A percentile compares a stretch with the other conserved stretches of the same genome.
Evolutionary conservation across 1,140 invertebrate species (phyloP).

Genomic region (Pygmarrhopalites habei): DNA sequence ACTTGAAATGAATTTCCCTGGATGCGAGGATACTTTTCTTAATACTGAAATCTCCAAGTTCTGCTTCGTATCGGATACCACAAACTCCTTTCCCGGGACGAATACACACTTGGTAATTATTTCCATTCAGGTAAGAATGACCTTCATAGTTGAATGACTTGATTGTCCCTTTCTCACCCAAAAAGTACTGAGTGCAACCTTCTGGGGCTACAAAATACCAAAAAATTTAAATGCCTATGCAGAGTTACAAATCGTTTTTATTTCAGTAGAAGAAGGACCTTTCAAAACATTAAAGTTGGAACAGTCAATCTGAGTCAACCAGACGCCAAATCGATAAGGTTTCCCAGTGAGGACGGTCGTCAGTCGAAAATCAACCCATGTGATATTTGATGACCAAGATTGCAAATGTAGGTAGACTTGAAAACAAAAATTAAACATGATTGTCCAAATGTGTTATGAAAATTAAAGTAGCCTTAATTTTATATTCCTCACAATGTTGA

Average conservation of each 20-base stretch:
- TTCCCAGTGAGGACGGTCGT: constrained; percentile 20
- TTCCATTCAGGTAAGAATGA: constrained; percentile 37
- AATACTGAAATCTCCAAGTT: constrained; percentile 32
- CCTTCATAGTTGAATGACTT: constrained; percentile 42
- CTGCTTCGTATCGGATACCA: constrained; percentile 32
- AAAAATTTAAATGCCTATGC: too few relatives aligned
- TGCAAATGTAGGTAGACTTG: constrained; percentile 39
- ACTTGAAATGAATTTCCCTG: constrained; percentile 27
- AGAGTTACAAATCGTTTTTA: too few relatives aligned
- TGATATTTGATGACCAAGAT: constrained; percentile 29
- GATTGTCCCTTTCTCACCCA: constrained; percentile 36
- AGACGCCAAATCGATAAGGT: constrained; percentile 36
- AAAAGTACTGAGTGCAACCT: constrained; percentile 42
- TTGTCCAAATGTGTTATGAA: too few relatives aligned
- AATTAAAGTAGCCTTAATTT: neutral
- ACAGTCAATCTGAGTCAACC: constrained; percentile 39
- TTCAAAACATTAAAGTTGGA: constrained; percentile 34
- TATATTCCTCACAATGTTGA: constrained; percentile 35
- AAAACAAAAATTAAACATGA: constrained; percentile 8
- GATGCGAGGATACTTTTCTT: constrained; percentile 27
- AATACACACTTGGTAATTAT: constrained; percentile 41
- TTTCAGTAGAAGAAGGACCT: too few relatives aligned
- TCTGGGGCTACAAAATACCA: constrained; percentile 38
- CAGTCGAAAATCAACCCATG: constrained; percentile 34
- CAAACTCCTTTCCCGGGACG: constrained; percentile 36